A percentile compares a stretch with the other conserved stretches of the same genome.
Conservation (phyloP, 2,888 invertebrate genomes). For the Hedychridium roseum region DNA sequence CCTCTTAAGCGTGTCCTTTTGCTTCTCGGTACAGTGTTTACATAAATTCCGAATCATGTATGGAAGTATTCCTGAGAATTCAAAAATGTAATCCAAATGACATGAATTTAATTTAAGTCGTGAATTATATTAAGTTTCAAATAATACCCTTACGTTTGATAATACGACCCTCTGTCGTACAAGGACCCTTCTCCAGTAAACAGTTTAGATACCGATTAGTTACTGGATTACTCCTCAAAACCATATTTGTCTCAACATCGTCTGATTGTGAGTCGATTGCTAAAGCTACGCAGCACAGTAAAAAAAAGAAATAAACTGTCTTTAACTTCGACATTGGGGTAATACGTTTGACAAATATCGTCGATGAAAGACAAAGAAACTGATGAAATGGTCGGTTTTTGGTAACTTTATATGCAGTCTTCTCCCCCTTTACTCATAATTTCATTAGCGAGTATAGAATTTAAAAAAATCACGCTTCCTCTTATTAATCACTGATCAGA, state of each 20-base stretch:
- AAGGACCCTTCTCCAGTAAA: slow-evolving; percentile 32
- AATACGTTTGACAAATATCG: not conserved
- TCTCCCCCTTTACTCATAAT: no score
- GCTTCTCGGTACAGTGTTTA: slow-evolving; percentile 20
- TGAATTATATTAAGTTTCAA: not conserved
- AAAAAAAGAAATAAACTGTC: not conserved
- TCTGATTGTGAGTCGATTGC: slow-evolving; percentile 18
- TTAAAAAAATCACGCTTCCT: no score
- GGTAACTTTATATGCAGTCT: not conserved
- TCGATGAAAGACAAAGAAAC: not conserved
- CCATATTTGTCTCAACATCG: slow-evolving; percentile 15
- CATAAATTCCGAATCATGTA: slow-evolving; percentile 31
- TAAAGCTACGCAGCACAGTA: not conserved
- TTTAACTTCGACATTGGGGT: not conserved
- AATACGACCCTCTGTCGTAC: slow-evolving; percentile 25
- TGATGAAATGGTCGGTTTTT: not conserved
- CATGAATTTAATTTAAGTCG: not conserved
- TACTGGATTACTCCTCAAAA: slow-evolving; percentile 21
- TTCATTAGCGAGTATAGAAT: no score
- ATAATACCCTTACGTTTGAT: slow-evolving; percentile 31
- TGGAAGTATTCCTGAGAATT: slow-evolving; percentile 27
- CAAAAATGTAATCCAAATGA: not conserved
- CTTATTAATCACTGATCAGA: no score
- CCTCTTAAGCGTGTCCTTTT: slow-evolving; percentile 22
- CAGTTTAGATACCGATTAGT: slow-evolving; percentile 27